A percentile compares a stretch with the other conserved stretches of the same genome.
Conservation (phyloP, 2,113 vertebrate genomes). For the Ammospiza caudacuta region DNA sequence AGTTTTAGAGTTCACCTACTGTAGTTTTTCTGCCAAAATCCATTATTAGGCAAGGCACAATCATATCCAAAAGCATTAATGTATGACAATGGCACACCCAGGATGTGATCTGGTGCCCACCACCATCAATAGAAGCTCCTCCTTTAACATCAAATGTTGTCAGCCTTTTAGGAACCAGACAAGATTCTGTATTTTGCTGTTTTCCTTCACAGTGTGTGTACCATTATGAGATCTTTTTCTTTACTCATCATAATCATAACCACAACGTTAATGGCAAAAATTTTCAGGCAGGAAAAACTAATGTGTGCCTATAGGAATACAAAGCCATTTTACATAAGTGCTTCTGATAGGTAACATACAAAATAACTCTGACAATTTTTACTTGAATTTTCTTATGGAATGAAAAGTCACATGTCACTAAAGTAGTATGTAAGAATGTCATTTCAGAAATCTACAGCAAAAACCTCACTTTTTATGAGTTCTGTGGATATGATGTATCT, state of each 20-base stretch:
- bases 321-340: not conserved
- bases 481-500: not conserved
- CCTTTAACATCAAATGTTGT: not conserved
- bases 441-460: not conserved
- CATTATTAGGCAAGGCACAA: not conserved
- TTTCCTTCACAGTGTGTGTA: not conserved
- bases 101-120: not conserved
- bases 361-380: not conserved
- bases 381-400: not conserved
- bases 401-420: not conserved
- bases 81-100: not conserved
- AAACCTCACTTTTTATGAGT: not conserved
- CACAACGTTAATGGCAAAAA: not conserved
- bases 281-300: not conserved
- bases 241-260: not conserved
- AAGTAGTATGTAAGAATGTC: not conserved
- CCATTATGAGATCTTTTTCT: not conserved
- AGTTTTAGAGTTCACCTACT: not conserved
- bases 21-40: not conserved
- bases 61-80: not conserved
- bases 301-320: not conserved
- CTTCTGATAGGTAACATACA: not conserved
- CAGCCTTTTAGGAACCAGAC: not conserved
- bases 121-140: not conserved
- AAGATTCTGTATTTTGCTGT: not conserved